Percentiles rank a stretch among this genome's conserved stretches.
Evolutionary conservation across 2,888 invertebrate species (phyloP).

Genomic region (Cremastobaeus sp.): DNA sequence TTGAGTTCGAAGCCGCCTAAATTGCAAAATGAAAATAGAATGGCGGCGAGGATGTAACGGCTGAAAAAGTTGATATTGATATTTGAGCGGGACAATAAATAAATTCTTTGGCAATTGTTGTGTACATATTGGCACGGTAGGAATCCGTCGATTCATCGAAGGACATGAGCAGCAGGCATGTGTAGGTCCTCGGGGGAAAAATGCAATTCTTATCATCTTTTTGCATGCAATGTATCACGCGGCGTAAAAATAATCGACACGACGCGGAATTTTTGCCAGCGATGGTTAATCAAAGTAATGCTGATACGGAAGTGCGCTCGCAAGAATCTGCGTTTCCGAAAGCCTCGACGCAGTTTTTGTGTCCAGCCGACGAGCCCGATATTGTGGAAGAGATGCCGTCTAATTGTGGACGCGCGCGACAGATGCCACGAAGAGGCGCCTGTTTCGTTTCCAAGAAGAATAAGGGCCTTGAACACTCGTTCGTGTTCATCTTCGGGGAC

Average conservation of each 20-base stretch:
- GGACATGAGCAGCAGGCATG: too few species aligned
- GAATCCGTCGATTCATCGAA: too few species aligned
- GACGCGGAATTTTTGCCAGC: constrained; percentile 2
- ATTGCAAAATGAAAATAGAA: too few species aligned
- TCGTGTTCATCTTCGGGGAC: constrained; percentile 56
- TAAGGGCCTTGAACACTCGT: constrained; percentile 49
- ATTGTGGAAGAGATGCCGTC: constrained; percentile 53
- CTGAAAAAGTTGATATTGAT: too few species aligned
- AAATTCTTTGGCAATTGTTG: too few species aligned
- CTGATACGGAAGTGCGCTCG: constrained; percentile 14
- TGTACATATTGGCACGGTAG: too few species aligned
- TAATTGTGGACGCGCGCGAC: constrained; percentile 69
- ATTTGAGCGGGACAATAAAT: too few species aligned
- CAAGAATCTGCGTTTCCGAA: constrained; percentile 22
- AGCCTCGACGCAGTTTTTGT: constrained; percentile 13
- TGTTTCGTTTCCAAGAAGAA: constrained; percentile 62
- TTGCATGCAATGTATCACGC: constrained; percentile 23
- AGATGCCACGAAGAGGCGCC: constrained; percentile 68
- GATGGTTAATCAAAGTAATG: background rate
- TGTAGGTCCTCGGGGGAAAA: too few species aligned
- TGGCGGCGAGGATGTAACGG: too few species aligned
- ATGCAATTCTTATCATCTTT: constrained; percentile 28
- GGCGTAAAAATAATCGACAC: constrained; percentile 17
- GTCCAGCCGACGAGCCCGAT: constrained; percentile 15
- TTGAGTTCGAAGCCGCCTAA: too few species aligned